Evolutionary conservation across 2,113 vertebrate species (phyloP).

Genomic region (Verasper variegatus): DNA sequence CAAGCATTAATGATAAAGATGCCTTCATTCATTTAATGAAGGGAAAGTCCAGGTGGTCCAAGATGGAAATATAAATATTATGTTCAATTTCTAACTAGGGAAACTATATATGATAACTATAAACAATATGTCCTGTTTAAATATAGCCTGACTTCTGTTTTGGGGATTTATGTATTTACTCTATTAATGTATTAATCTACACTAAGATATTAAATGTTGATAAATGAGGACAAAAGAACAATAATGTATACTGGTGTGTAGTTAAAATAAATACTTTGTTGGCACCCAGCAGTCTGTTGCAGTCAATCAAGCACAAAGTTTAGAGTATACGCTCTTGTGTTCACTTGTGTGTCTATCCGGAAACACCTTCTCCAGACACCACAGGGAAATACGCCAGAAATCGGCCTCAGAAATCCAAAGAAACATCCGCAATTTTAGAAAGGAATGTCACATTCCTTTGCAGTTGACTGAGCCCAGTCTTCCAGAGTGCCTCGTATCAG

Average conservation of each 20-base stretch:
- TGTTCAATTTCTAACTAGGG: too few species aligned
- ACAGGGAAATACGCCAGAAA: slow-evolving; percentile 69
- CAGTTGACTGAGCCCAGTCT: slow-evolving; percentile 81
- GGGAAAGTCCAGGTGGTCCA: too few species aligned
- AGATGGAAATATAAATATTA: too few species aligned
- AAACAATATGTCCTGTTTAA: neutral
- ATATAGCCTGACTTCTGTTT: neutral
- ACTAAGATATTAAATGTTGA: slow-evolving; percentile 19
- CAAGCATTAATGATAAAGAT: too few species aligned
- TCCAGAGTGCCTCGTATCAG: slow-evolving; percentile 81
- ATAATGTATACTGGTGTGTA: slow-evolving; percentile 15
- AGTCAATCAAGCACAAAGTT: slow-evolving; percentile 28
- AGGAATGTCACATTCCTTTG: slow-evolving; percentile 82
- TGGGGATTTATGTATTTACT: neutral
- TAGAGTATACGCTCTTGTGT: slow-evolving; percentile 16
- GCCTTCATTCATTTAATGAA: too few species aligned
- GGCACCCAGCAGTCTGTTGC: slow-evolving; percentile 29
- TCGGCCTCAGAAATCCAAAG: slow-evolving; percentile 74
- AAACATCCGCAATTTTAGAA: slow-evolving; percentile 82
- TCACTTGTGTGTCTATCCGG: slow-evolving; percentile 47
- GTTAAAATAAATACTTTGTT: slow-evolving; percentile 34
- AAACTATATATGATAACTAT: neutral
- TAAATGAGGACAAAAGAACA: slow-evolving; percentile 32
- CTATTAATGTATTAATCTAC: neutral
- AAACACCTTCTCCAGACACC: slow-evolving; percentile 72